These are phyloP conservation scores for Zoroaster sp. DNA, from an alignment of 53 echinoderm and acorn worm species.

Conservation along the genomic window DNA sequence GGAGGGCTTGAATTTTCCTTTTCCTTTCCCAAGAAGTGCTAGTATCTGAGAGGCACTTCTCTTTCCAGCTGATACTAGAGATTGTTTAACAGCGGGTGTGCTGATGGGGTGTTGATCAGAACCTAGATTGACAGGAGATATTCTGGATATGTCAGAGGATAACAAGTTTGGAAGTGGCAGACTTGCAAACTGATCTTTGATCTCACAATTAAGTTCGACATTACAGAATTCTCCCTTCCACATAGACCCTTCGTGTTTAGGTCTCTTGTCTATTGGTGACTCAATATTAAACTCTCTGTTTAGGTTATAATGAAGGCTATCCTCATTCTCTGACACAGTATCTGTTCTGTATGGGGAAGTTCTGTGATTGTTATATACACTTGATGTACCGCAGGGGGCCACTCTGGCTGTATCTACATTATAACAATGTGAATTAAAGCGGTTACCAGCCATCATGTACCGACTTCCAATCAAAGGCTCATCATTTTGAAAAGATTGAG, in stretches of 20 bases:
- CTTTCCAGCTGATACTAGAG: slow-evolving; percentile 4
- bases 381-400: neutral
- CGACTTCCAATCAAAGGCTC: too few relatives aligned
- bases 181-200: neutral
- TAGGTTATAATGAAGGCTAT: neutral
- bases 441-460: too few relatives aligned
- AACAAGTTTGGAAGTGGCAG: neutral
- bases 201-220: too few relatives aligned
- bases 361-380: neutral
- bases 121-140: neutral
- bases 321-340: neutral
- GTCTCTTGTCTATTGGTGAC: neutral
- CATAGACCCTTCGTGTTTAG: neutral
- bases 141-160: neutral
- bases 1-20: slow-evolving; percentile 66
- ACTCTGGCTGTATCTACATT: neutral
- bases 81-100: neutral
- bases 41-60: slow-evolving; percentile 84
- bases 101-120: neutral
- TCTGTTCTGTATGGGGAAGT: neutral
- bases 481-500: too few relatives aligned
- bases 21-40: slow-evolving; percentile 83
- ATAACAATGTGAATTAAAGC: neutral
- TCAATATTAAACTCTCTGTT: neutral
- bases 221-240: neutral